phyloP scores from a whole-genome alignment of 1,140 invertebrate species.

The Tetranychus cinnabarinus region DNA sequence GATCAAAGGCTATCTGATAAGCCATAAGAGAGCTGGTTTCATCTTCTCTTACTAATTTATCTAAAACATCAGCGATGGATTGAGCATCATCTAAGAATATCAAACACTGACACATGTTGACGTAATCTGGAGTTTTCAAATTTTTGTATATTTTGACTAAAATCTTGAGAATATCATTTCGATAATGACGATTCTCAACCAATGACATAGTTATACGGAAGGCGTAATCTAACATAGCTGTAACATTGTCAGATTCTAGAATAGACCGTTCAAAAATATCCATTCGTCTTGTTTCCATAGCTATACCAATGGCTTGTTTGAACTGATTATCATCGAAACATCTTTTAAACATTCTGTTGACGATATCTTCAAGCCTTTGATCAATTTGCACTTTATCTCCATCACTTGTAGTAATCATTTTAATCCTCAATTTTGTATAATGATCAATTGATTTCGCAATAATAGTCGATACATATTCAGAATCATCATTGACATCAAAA shows the following conservation, averaged over 20 bases:
- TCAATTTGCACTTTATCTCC: constrained; percentile 46
- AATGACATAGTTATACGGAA: constrained; percentile 87
- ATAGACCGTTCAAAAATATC: constrained; percentile 82
- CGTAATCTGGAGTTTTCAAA: constrained; percentile 67
- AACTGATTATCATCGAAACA: constrained; percentile 83
- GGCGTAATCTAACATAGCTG: constrained; percentile 74
- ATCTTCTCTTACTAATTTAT: constrained; percentile 1
- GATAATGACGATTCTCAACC: constrained; percentile 73
- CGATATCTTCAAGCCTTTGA: constrained; percentile 66
- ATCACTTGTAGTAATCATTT: constrained; percentile 30
- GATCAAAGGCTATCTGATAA: constrained; percentile 95
- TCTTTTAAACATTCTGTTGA: constrained; percentile 86
- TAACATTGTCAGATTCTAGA: constrained; percentile 66
- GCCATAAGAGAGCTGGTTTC: constrained; percentile 48
- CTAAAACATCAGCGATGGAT: constrained; percentile 53
- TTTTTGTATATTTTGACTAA: constrained; percentile 72
- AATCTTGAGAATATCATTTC: constrained; percentile 61
- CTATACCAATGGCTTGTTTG: constrained; percentile 75
- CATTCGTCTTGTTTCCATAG: constrained; percentile 81
- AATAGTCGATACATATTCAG: constrained; percentile 89
- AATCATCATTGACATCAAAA: constrained; percentile 75
- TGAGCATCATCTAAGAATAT: constrained; percentile 84
- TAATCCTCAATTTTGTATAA: constrained; percentile 63
- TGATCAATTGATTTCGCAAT: constrained; percentile 87
- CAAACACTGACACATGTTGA: constrained; percentile 85